Conservation (phyloP, 2,888 invertebrate species). For the Cheilosia impressa region DNA sequence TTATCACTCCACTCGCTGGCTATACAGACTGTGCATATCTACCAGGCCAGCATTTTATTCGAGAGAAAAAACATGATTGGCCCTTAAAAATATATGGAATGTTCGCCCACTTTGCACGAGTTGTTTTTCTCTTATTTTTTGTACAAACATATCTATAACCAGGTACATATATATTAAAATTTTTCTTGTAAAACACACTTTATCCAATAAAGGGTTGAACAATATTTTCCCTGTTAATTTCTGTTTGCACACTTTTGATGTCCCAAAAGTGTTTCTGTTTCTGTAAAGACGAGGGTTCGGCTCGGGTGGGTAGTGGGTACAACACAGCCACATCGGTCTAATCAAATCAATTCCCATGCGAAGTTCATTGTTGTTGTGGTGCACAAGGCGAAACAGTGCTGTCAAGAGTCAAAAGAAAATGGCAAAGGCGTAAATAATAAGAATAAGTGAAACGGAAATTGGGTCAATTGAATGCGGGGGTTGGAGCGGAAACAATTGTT, state of each 20-base stretch:
- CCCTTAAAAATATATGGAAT: too few species aligned
- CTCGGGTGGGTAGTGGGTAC: background rate
- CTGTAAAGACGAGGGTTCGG: background rate
- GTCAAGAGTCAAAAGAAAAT: conserved; percentile 23
- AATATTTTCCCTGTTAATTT: conserved; percentile 46
- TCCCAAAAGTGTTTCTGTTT: conserved; percentile 24
- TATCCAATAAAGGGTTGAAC: conserved; percentile 27
- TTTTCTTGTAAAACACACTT: conserved; percentile 29
- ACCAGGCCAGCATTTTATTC: too few species aligned
- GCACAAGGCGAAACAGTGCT: conserved; percentile 23
- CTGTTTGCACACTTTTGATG: conserved; percentile 33
- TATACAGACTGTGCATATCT: too few species aligned
- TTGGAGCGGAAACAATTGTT: conserved; percentile 72
- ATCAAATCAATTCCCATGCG: conserved; percentile 62
- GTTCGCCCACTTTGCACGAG: too few species aligned
- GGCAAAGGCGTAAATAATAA: conserved; percentile 33
- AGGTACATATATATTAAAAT: background rate
- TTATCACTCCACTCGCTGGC: too few species aligned
- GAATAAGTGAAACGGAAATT: conserved; percentile 67
- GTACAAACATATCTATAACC: too few species aligned
- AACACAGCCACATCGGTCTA: conserved; percentile 20
- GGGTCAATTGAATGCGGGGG: conserved; percentile 71
- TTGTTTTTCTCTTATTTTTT: background rate
- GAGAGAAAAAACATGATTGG: too few species aligned
- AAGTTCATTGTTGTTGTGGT: conserved; percentile 70